Evolutionary conservation across 2,797 vertebrate species (phyloP).

Genomic region (Rhinophrynus dorsalis): DNA sequence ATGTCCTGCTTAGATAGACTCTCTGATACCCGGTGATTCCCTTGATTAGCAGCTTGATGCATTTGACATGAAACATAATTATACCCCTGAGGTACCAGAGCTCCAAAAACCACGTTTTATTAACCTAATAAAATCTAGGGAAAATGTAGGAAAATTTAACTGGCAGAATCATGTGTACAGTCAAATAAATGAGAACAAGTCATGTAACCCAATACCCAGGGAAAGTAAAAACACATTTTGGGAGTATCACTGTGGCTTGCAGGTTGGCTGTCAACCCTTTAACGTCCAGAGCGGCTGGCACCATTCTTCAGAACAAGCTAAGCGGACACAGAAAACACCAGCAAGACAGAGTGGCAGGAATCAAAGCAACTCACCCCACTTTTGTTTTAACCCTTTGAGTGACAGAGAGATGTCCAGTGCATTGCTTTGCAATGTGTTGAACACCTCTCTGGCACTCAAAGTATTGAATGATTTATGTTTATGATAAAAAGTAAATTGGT

Average conservation of each 20-base stretch:
- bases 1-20: slow-evolving; percentile 46
- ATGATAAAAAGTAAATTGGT: too few relatives aligned
- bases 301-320: neutral
- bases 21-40: slow-evolving; percentile 50
- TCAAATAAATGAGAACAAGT: slow-evolving; percentile 32
- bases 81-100: slow-evolving; percentile 50
- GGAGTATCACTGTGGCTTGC: slow-evolving; percentile 2
- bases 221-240: slow-evolving; percentile 31
- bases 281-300: neutral
- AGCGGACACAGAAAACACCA: too few relatives aligned
- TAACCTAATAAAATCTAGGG: slow-evolving; percentile 61
- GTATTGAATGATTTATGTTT: too few relatives aligned
- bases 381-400: too few relatives aligned
- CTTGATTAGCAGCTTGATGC: slow-evolving; percentile 55
- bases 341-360: too few relatives aligned
- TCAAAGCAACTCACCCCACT: too few relatives aligned
- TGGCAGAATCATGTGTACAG: slow-evolving; percentile 33
- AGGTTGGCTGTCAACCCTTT: slow-evolving; percentile 7
- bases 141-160: slow-evolving; percentile 39
- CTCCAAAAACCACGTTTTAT: slow-evolving; percentile 63
- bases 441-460: too few relatives aligned
- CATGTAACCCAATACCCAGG: slow-evolving; percentile 20
- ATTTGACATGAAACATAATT: slow-evolving; percentile 53
- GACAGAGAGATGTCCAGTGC: too few relatives aligned
- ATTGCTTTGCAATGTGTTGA: too few relatives aligned